Conservation (phyloP, 1,140 invertebrate genomes). For the Subanguina moxae region DNA sequence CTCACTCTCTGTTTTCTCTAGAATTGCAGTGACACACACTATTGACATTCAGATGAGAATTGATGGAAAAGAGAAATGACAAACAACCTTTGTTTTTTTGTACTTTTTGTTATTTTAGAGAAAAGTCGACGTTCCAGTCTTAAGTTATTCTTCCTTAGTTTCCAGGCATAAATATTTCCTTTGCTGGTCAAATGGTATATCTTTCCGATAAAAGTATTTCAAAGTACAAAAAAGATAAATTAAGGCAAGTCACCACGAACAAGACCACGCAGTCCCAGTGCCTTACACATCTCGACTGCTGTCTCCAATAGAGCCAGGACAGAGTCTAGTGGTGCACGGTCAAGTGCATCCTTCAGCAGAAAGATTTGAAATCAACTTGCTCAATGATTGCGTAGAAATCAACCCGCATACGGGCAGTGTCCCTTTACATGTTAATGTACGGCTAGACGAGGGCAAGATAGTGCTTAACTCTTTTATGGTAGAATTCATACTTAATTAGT, state of each 20-base stretch:
- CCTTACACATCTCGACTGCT: conserved; percentile 34
- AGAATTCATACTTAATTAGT: background rate
- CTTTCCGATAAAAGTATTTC: no score
- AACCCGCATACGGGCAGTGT: conserved; percentile 31
- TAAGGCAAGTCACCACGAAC: conserved; percentile 2
- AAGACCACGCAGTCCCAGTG: conserved; percentile 22
- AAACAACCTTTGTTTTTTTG: no score
- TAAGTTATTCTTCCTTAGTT: no score
- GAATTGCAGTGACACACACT: no score
- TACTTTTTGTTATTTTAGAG: no score
- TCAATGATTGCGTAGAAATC: conserved; percentile 20
- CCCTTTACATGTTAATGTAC: conserved; percentile 36
- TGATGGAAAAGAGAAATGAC: no score
- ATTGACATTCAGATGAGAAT: no score
- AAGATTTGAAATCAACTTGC: conserved; percentile 35
- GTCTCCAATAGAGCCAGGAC: conserved; percentile 23
- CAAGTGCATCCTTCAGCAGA: conserved; percentile 14
- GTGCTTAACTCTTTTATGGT: conserved; percentile 42
- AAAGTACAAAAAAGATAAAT: no score
- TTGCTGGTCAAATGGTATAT: no score
- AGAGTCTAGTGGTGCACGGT: conserved; percentile 27
- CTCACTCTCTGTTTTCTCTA: no score
- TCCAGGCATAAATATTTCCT: no score
- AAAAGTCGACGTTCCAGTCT: no score
- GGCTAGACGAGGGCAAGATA: conserved; percentile 43